Percentiles rank a stretch among this genome's conserved stretches.
Evolutionary conservation across 2,113 vertebrate species (phyloP).

Genomic region (Halichoerus grypus): DNA sequence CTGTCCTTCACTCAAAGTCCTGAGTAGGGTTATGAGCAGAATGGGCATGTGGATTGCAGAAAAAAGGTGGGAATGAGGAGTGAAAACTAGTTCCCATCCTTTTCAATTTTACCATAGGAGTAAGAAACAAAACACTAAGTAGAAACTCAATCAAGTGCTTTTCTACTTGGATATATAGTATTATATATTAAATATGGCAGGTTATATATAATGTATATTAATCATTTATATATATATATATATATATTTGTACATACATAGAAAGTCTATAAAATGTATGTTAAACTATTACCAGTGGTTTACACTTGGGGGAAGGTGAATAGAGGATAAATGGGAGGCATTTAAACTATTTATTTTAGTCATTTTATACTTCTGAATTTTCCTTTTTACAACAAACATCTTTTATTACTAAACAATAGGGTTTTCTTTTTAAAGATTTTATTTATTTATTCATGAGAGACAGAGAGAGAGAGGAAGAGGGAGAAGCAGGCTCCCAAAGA

Average conservation of each 20-base stretch:
- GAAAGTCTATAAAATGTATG: background rate
- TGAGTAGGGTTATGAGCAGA: background rate
- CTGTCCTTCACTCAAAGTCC: background rate
- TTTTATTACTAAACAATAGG: background rate
- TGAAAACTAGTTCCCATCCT: background rate
- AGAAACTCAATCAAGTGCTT: background rate
- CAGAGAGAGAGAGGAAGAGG: too few relatives aligned
- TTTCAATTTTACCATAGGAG: background rate
- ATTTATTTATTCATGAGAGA: too few relatives aligned
- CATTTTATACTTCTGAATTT: background rate
- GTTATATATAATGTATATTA: background rate
- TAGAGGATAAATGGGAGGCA: background rate
- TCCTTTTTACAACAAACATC: conserved; percentile 16
- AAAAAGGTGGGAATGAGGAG: background rate
- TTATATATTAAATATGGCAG: background rate
- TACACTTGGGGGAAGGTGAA: background rate
- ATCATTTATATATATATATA: background rate
- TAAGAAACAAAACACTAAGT: conserved; percentile 29
- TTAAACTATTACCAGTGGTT: conserved; percentile 18
- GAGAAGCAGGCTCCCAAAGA: too few relatives aligned
- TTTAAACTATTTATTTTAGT: background rate
- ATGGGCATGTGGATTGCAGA: background rate
- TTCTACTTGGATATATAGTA: background rate
- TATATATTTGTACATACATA: background rate
- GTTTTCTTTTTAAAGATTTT: background rate